Conservation (phyloP, 2,113 vertebrate genomes). For the Campylomormyrus numenius region DNA sequence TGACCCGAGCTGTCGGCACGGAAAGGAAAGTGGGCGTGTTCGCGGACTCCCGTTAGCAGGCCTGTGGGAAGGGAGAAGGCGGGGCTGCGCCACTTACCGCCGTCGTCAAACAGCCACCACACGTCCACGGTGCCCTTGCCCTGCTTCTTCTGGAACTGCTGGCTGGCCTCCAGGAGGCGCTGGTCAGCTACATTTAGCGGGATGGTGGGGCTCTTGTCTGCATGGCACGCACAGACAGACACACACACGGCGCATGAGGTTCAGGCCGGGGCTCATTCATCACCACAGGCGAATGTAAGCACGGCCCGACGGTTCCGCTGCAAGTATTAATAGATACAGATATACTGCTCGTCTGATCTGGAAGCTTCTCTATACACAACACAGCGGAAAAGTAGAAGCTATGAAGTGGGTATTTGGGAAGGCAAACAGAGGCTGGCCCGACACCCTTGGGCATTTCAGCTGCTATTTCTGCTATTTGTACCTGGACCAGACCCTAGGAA, state of each 20-base stretch:
- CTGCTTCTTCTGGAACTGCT: slow-evolving; percentile 90
- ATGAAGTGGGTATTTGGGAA: slow-evolving; percentile 5
- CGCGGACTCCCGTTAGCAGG: not conserved
- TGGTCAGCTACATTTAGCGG: slow-evolving; percentile 81
- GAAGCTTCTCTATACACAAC: not conserved
- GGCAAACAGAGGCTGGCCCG: not conserved
- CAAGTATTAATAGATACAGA: not conserved
- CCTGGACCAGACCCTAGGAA: not conserved
- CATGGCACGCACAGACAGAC: not conserved
- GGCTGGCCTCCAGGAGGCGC: slow-evolving; percentile 85
- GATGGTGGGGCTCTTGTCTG: slow-evolving; percentile 62
- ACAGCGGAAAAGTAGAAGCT: not conserved
- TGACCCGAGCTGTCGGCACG: not conserved
- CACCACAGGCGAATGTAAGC: not conserved
- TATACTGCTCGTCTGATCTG: not conserved
- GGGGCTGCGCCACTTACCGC: slow-evolving; percentile 61
- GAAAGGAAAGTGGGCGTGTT: not conserved
- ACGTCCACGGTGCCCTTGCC: slow-evolving; percentile 94
- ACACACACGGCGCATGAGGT: not conserved
- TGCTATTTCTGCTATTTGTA: not conserved
- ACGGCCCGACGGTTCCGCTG: not conserved
- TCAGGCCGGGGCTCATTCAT: not conserved
- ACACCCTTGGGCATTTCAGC: not conserved
- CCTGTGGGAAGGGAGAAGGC: not conserved
- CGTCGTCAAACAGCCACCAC: slow-evolving; percentile 98